These are phyloP conservation scores for Melieria crassipennis DNA, from an alignment of 2,888 invertebrate species.

Conservation along the genomic window DNA sequence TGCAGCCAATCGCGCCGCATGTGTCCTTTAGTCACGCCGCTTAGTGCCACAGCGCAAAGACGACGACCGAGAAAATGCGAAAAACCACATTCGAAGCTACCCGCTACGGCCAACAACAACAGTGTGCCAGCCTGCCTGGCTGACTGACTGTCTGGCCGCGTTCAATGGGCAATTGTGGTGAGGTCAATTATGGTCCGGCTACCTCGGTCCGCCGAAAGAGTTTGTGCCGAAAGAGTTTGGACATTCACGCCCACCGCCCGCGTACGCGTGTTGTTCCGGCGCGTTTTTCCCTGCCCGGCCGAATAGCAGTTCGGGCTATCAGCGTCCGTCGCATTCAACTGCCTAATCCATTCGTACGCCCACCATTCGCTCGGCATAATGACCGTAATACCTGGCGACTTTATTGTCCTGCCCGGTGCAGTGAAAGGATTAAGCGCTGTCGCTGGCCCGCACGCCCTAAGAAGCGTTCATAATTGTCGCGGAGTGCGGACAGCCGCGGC, in stretches of 20 bases:
- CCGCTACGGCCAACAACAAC: not conserved
- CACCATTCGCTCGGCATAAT: slow-evolving; percentile 1
- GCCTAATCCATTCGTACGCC: slow-evolving; percentile 25
- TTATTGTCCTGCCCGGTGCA: not conserved
- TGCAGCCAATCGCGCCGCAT: no score
- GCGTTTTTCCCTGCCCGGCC: not conserved
- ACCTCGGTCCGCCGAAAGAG: not conserved
- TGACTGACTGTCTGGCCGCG: not conserved
- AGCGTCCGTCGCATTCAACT: not conserved
- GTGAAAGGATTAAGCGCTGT: slow-evolving; percentile 12
- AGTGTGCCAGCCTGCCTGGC: no score
- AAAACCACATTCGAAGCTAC: slow-evolving; percentile 20
- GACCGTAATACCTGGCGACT: not conserved
- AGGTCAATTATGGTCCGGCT: slow-evolving; percentile 14
- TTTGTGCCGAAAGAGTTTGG: not conserved
- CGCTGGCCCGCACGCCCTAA: not conserved
- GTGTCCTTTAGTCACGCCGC: no score
- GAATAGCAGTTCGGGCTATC: not conserved
- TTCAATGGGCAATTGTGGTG: slow-evolving; percentile 24
- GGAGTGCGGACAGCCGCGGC: not conserved
- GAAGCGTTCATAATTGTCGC: not conserved
- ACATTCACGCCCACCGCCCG: slow-evolving; percentile 10
- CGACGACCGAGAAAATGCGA: slow-evolving; percentile 1
- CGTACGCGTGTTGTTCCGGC: not conserved
- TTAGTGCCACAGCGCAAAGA: no score